Evolutionary conservation across 2,888 invertebrate genomes (phyloP), one percentile per base, ranked within the genome.

Genomic region (Crocallis elinguaria): DNA sequence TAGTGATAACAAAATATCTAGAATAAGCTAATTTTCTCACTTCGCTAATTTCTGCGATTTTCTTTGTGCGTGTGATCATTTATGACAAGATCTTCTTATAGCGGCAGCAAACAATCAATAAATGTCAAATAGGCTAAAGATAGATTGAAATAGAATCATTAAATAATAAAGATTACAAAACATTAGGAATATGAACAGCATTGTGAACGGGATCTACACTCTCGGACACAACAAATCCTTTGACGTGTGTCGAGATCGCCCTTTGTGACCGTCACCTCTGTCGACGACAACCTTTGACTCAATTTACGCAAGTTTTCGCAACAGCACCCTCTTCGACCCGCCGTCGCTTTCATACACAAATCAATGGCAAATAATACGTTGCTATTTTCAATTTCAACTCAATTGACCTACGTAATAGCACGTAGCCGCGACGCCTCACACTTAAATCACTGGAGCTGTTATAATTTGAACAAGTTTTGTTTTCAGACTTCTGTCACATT

Each of bases 271-370:
- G 78, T 76, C 73, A 71, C 66, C 70, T 78, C 77, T 89, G 89
- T 67, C 71, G 63, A 73, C 88, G 89, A 89, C 89, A 88, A 78
- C 73, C 80, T 82, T 82, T 82, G 79, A 82, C 78, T 79, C 75
- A 76, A 75, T 75, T 73, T 77, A 77, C 79, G 82, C 77, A 81
- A 82, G 79, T 77, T 82, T 79, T 76, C 73, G 70, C 77, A 64
- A 67, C 73, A 64, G 68, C 73, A 77, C 82, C 81, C 79, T 79
- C 79, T 74, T 75, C 73, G 59, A 62, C 62, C 75, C 74, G 69
- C 76, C 72, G 70, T 75, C 71, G 69, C 77, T 76, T 77, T 79
- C 73, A 75, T 77, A 79, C 75, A 78, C 77, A 79, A 82, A 79
- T 80, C 77, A 73, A 70, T 66, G 67, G 59, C 71, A 69, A 67